Percentiles rank a stretch among this genome's conserved stretches.
These are phyloP conservation scores for Illadopsis cleaveri DNA, from an alignment of 2,113 vertebrate species.

Conservation along the genomic window DNA sequence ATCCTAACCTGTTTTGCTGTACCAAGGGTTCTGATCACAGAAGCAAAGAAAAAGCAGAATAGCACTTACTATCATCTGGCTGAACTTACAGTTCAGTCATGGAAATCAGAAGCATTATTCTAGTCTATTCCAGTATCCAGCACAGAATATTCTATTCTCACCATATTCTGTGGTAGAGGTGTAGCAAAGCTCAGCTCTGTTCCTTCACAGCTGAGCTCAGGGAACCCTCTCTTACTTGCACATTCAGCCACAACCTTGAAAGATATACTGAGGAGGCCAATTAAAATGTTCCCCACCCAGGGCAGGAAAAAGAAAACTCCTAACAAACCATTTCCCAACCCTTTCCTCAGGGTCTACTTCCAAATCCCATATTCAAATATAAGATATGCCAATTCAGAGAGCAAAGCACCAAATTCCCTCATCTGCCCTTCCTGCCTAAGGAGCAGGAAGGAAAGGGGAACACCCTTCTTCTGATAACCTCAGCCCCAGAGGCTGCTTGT, in stretches of 20 bases:
- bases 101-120: not conserved
- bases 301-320: not conserved
- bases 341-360: not conserved
- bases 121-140: not conserved
- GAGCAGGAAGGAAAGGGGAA: not conserved
- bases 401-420: not conserved
- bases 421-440: not conserved
- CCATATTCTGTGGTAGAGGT: not conserved
- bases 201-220: not conserved
- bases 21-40: not conserved
- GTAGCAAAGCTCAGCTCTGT: not conserved
- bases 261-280: not conserved
- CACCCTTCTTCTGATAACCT: not conserved
- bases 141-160: not conserved
- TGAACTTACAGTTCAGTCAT: not conserved
- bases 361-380: not conserved
- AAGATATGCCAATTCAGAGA: not conserved
- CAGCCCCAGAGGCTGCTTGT: not conserved
- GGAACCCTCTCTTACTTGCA: not conserved
- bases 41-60: not conserved
- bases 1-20: not conserved
- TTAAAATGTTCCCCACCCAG: not conserved
- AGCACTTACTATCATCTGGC: not conserved
- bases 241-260: not conserved
- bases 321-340: not conserved